Evolutionary conservation across 2,113 vertebrate genomes (phyloP).

Genomic region (Eptatretus burgeri): DNA sequence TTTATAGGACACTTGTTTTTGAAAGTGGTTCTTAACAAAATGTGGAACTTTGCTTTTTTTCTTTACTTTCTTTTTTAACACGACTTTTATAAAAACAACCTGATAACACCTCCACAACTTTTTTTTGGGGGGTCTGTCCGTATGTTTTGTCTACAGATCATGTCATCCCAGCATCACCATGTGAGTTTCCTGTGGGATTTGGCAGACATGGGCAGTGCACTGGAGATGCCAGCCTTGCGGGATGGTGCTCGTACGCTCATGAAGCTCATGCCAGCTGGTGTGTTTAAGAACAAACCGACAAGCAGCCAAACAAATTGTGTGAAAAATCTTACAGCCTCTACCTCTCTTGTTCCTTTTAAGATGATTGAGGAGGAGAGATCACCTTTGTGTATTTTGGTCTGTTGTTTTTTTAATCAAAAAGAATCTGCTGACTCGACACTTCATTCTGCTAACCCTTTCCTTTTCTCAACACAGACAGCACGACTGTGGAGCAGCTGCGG

Average conservation of each 20-base stretch:
- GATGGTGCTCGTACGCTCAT: slow-evolving; percentile 87
- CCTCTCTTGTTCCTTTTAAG: too few relatives aligned
- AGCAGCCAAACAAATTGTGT: too few relatives aligned
- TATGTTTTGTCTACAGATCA: slow-evolving; percentile 33
- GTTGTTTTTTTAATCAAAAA: too few relatives aligned
- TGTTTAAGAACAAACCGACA: not conserved
- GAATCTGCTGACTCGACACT: not conserved
- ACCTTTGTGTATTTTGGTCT: too few relatives aligned
- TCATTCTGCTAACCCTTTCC: not conserved
- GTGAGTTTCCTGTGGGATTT: slow-evolving; percentile 99
- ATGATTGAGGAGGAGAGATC: too few relatives aligned
- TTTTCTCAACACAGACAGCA: slow-evolving; percentile 38
- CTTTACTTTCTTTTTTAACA: not conserved
- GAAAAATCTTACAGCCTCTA: too few relatives aligned
- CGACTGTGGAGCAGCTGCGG: slow-evolving; percentile 74
- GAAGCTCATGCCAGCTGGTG: slow-evolving; percentile 98
- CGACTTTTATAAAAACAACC: not conserved
- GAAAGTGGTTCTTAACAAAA: not conserved
- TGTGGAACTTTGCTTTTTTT: not conserved
- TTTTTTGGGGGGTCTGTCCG: too few relatives aligned
- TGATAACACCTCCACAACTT: not conserved
- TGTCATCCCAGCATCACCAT: slow-evolving; percentile 90
- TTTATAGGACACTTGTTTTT: not conserved
- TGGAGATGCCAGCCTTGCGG: slow-evolving; percentile 84
- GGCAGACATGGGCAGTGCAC: slow-evolving; percentile 71